Evolutionary conservation across 2,888 invertebrate species (phyloP), one percentile per base, ranked within the genome.

Genomic region (Orthosia gracilis): DNA sequence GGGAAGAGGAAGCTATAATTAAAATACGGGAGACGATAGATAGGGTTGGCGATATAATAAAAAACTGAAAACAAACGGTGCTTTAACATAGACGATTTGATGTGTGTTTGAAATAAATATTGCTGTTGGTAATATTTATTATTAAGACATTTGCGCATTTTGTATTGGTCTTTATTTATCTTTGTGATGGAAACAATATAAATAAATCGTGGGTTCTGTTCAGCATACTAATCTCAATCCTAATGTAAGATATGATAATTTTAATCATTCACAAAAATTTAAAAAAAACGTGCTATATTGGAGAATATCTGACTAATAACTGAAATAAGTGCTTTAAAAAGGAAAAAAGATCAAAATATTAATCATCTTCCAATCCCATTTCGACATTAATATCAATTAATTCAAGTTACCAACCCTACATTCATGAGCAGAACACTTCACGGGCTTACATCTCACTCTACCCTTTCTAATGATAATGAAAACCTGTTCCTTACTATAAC

Each of bases 381-480:
- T 49, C 2, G 47, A 68, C 21, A 55, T 40, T 40, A 52, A 3
- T 26, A 18, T 11, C 21, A 58, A 61, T 4, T 18, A 49, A 18
- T 55, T 11, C 18, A 55, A 17, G 17, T n/a, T 47, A 86, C 7
- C 91, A 95, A 86, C 95, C 96, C 94, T 94, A 87, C 68, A 80
- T 77, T 76, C 73, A 84, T 82, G 82, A 91, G 86, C 83, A 85
- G 85, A 93, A 89, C 93, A 94, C 94, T 94, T 92, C 92, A 91
- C 92, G 80, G 85, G 87, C 88, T 93, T 89, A 95, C 96, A 94
- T 95, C 96, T 96, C 95, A 96, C 94, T 96, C 91, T 90, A 92
- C 94, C 94, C 93, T 93, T 95, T 94, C 91, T 90, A 90, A 95
- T 95, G 95, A 94, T 95, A 95, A 95, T 94, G 78, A 84, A 94